Conservation (phyloP, 2,888 invertebrate genomes). For the Eugnorisma glareosa region DNA sequence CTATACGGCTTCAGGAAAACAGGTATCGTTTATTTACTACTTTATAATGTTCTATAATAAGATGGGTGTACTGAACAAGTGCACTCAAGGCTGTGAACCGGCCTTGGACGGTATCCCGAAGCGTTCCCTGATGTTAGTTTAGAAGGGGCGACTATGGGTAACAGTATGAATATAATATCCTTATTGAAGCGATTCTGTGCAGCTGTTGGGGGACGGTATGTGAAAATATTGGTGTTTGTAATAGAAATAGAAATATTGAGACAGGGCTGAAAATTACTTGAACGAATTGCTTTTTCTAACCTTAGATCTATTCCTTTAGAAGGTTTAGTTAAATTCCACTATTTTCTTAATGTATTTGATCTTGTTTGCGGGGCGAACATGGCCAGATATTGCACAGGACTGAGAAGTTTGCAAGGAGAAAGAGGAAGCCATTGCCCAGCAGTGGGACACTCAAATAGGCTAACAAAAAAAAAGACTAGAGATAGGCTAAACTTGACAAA, state of each 20-base stretch:
- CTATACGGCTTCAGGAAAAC: conserved; percentile 41
- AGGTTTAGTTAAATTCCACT: background rate
- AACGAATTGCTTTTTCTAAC: background rate
- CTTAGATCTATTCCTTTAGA: too few relatives aligned
- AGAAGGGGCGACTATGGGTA: background rate
- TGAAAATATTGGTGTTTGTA: background rate
- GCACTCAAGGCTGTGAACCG: conserved; percentile 31
- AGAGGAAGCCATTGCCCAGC: too few relatives aligned
- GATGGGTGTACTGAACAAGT: conserved; percentile 19
- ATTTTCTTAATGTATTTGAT: background rate
- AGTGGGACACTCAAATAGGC: too few relatives aligned
- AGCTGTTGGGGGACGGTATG: background rate
- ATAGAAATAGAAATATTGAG: background rate
- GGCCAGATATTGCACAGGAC: too few relatives aligned
- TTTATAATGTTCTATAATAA: conserved; percentile 34
- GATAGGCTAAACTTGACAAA: background rate
- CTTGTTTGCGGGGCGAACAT: too few relatives aligned
- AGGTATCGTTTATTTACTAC: conserved; percentile 23
- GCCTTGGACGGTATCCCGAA: conserved; percentile 23
- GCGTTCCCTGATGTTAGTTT: background rate
- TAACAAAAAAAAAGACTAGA: too few relatives aligned
- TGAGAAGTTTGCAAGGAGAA: too few relatives aligned
- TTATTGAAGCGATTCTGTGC: background rate
- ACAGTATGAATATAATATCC: conserved; percentile 16
- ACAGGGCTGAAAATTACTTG: background rate